Conservation (phyloP, 1,140 invertebrate species). For the Steinernema khuongi region DNA sequence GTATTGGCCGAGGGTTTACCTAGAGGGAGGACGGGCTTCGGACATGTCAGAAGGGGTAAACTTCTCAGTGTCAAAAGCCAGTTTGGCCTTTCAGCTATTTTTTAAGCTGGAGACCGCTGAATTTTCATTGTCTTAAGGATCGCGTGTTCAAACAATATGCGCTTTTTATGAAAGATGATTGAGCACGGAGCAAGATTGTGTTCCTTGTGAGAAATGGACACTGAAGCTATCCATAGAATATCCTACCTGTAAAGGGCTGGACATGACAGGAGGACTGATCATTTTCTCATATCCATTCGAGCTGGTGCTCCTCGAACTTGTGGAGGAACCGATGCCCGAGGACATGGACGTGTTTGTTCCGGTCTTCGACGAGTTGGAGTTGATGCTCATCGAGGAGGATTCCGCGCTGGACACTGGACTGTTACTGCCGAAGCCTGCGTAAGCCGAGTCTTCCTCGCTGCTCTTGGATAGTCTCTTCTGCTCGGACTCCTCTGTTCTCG, state of each 20-base stretch:
- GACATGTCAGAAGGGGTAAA: too few relatives aligned
- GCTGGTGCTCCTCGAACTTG: not conserved
- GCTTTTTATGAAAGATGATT: too few relatives aligned
- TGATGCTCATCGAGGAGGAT: slow-evolving; percentile 11
- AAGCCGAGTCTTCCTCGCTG: slow-evolving; percentile 35
- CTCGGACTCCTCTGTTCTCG: not conserved
- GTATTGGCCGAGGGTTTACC: too few relatives aligned
- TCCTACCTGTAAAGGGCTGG: not conserved
- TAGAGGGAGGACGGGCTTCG: too few relatives aligned
- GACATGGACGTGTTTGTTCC: not conserved
- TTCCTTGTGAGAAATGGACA: not conserved
- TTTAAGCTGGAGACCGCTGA: too few relatives aligned
- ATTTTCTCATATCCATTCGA: not conserved
- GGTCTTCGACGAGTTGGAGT: not conserved
- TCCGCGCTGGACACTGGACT: slow-evolving; percentile 7
- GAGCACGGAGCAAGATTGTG: too few relatives aligned
- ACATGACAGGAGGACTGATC: not conserved
- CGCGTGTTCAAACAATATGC: too few relatives aligned
- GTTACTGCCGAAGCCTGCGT: slow-evolving; percentile 31
- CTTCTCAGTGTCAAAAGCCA: too few relatives aligned
- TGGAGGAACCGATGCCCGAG: slow-evolving; percentile 15
- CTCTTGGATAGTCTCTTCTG: slow-evolving; percentile 33
- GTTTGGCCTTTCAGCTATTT: too few relatives aligned
- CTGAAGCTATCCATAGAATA: too few relatives aligned
- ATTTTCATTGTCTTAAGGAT: too few relatives aligned